Conservation (phyloP, 2,888 invertebrate species). For the Archips crataeganus region DNA sequence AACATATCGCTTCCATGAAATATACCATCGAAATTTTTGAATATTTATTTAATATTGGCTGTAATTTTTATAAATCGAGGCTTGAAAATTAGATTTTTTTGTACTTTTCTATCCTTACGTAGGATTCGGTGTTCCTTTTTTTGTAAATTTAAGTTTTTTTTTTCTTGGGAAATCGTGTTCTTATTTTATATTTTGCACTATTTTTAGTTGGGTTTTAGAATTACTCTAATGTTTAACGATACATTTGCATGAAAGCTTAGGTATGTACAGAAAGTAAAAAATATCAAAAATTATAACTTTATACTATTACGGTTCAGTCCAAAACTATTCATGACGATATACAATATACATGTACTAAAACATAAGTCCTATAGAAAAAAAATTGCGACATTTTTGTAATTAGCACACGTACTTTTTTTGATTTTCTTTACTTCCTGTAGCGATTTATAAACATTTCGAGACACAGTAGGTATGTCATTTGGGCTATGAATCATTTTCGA, state of each 20-base stretch:
- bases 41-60: conserved; percentile 43
- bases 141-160: conserved; percentile 28
- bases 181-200: conserved; percentile 35
- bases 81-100: conserved; percentile 27
- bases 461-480: conserved; percentile 38
- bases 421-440: conserved; percentile 28
- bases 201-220: conserved; percentile 30
- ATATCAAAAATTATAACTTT: neutral
- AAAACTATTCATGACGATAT: neutral
- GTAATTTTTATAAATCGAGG: conserved; percentile 42
- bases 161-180: conserved; percentile 29
- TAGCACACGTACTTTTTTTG: neutral
- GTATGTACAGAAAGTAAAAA: conserved; percentile 28
- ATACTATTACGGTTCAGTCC: neutral
- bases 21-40: conserved; percentile 42
- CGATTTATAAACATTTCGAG: conserved; percentile 13
- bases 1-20: conserved; percentile 44
- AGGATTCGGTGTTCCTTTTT: conserved; percentile 32
- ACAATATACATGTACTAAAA: too few relatives aligned
- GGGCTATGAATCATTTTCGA: conserved; percentile 52
- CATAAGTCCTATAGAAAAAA: too few relatives aligned
- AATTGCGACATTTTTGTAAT: neutral
- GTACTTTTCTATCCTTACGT: conserved; percentile 19
- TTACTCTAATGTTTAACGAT: conserved; percentile 30
- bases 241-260: conserved; percentile 23